Base-by-base conservation (phyloP, 1,140 invertebrate species). In the Pararge aegeria region DNA sequence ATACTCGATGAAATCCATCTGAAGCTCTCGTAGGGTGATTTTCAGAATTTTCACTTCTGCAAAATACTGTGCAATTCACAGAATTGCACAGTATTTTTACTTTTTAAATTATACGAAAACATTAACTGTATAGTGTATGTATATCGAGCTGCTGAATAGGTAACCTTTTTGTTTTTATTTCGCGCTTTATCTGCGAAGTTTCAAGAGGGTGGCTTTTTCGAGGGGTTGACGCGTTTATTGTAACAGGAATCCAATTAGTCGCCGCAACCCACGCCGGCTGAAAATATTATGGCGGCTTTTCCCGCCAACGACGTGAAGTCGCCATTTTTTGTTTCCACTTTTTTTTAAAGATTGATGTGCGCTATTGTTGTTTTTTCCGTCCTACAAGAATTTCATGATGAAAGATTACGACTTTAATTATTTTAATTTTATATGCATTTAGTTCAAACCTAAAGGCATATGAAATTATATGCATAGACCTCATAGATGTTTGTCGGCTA, bases 161-260 rank as follows among this genome's bases (percentile, higher is more conserved):
- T 34, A 27, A 46, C 44, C 42, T 62, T 51, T 57, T 61, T 34
- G 58, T 61, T 67, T 67, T 73, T 54, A 66, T 60, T 53, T 58
- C 52, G 55, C 63, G 18, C 19, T 61, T 66, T 62, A 60, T 73
- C 66, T 69, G 44, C 42, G 53, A 64, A 71, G 61, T 75, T 71
- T 60, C 61, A 70, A 59, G 56, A 60, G 55, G 67, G 66, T 61
- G 66, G 60, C 56, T 66, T 70, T 73, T 75, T 66, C 49, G 57
- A 51, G 66, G 63, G 78, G 76, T 40, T 74, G 73, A 67, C 70
- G 63, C 66, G 73, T 74, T 76, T 73, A 71, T 70, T 78, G 80
- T 78, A 80, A 83, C 68, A 68, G 66, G 80, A 83, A 66, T 75
- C 80, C 80, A 80, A 80, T 83, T 83, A 83, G 70, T 62, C 38